These are phyloP conservation scores for Gibbula magus DNA, from an alignment of 2,888 invertebrate genomes.

Conservation along the genomic window DNA sequence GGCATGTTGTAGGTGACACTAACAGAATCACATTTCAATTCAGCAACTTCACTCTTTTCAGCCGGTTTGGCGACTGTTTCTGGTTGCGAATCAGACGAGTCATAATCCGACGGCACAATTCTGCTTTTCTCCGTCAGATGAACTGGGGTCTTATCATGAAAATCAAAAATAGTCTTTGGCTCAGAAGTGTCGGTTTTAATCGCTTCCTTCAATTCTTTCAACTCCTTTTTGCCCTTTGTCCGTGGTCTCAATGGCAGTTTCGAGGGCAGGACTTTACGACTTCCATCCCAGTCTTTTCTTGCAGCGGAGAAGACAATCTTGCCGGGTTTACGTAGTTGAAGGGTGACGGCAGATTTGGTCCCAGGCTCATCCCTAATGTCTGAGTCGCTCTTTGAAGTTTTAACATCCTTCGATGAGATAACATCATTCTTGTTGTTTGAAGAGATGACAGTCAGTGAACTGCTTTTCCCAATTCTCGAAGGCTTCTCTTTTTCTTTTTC, in stretches of 20 bases:
- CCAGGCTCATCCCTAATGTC: background rate
- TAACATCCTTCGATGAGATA: background rate
- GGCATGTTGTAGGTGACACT: conserved; percentile 8
- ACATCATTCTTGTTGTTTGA: background rate
- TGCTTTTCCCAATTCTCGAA: conserved; percentile 10
- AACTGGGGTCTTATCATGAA: conserved; percentile 54
- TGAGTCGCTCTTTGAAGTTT: background rate
- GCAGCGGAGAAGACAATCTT: conserved; percentile 59
- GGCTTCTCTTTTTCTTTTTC: conserved; percentile 27
- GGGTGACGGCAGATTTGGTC: conserved; percentile 41
- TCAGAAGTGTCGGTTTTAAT: conserved; percentile 37
- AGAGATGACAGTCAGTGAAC: background rate
- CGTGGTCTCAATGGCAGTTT: conserved; percentile 50
- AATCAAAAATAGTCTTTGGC: conserved; percentile 55
- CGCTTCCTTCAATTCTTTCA: conserved; percentile 46
- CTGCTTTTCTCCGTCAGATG: conserved; percentile 31
- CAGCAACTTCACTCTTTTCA: background rate
- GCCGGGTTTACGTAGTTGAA: conserved; percentile 56
- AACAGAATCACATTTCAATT: background rate
- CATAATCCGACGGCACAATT: conserved; percentile 46
- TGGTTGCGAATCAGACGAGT: conserved; percentile 50
- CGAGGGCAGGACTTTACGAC: conserved; percentile 56
- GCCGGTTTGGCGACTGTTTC: background rate
- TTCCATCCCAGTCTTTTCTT: conserved; percentile 61
- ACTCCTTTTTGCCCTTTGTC: conserved; percentile 54